Evolutionary conservation across 1,140 invertebrate species (phyloP).

Genomic region (Orius insidiosus): DNA sequence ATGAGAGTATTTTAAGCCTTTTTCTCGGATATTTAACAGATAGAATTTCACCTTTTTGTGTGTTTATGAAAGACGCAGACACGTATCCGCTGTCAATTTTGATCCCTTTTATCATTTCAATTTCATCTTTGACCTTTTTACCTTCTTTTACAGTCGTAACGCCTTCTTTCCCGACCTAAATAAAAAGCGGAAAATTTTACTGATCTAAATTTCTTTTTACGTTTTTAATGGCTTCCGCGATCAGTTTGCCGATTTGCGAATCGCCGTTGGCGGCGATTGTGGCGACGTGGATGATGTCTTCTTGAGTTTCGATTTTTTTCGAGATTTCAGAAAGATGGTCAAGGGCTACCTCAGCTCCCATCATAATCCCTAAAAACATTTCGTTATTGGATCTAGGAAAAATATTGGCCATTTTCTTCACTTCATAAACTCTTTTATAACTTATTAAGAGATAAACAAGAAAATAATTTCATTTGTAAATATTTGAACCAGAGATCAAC

Average conservation of each 20-base stretch:
- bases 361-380: conserved; percentile 36
- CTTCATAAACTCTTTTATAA: no score
- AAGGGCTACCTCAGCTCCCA: conserved; percentile 45
- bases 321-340: conserved; percentile 42
- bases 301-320: conserved; percentile 49
- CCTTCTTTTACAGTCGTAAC: conserved; percentile 66
- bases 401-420: no score
- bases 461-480: no score
- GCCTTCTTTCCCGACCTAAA: conserved; percentile 50
- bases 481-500: no score
- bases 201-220: conserved; percentile 56
- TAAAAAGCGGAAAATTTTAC: conserved; percentile 34
- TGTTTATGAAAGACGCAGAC: conserved; percentile 60
- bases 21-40: no score
- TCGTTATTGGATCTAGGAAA: no score
- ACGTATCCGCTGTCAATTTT: conserved; percentile 63
- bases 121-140: conserved; percentile 49
- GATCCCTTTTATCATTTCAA: conserved; percentile 57
- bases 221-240: conserved; percentile 56
- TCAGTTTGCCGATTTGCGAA: conserved; percentile 40
- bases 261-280: conserved; percentile 68
- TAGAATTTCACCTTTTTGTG: neutral
- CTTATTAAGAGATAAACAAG: no score
- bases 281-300: conserved; percentile 59
- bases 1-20: no score